Base-by-base conservation (phyloP, 2,888 invertebrate genomes). In the Lasius platythorax region DNA sequence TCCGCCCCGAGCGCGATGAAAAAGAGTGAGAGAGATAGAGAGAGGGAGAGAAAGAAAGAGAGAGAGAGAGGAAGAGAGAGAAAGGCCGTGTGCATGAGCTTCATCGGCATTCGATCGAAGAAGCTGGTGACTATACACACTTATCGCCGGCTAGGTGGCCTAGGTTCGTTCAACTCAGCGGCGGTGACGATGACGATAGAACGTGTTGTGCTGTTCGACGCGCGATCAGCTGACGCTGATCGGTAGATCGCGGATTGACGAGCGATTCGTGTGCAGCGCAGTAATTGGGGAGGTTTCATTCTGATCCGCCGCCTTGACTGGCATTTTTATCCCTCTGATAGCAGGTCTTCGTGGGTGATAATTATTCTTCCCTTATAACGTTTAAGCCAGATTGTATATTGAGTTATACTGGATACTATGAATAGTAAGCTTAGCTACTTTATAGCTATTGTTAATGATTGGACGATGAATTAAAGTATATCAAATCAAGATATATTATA, bases 1-100 rank as follows among this genome's bases (percentile, higher is more conserved):
- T 90, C 90, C 91, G 88, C 90, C 90, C 87, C 87, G 85, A 88
- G 88, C 85, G 70, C 75, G 82, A 74, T 67, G 83, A 75, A 64
- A 83, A 75, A 68, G 72, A 64, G 37, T 70, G 76, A 68, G 66
- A 74, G 58, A 30, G 28, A 56, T 46, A 43, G 53, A 12, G 12
- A 15, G 1, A 43, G 0, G 12, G 9, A 11, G 8, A 37, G 37
- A 43, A 2, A 43, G 43, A 43, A 12, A 43, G 73, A 58, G 68
- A 30, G 50, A 30, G 50, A n/a, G 66, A 74, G 70, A 85, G 70
- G 74, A 73, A 78, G 75, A 72, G n/a, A 73, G 64, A 56, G 61
- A 40, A 56, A 75, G 74, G 74, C 75, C 23, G 23, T 74, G 82
- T 84, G 82, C 70, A 84, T 40, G 50, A 53, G 85, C 86, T 87